These are phyloP conservation scores for Thysanoteuthis rhombus DNA, from an alignment of 2,888 invertebrate genomes.

Conservation along the genomic window DNA sequence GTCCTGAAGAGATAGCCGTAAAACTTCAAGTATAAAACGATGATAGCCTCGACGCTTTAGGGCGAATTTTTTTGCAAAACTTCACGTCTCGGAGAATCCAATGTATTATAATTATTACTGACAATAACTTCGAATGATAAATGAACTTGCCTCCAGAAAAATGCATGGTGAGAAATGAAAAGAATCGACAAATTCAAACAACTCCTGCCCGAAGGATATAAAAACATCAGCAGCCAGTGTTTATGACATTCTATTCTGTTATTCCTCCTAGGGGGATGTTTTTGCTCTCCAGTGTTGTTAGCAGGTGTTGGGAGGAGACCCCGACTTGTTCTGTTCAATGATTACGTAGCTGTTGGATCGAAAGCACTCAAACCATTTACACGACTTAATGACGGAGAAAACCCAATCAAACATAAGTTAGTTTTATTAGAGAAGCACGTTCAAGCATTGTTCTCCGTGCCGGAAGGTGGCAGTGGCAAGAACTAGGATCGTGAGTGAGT, in stretches of 20 bases:
- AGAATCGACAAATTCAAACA: not conserved
- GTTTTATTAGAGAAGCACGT: not conserved
- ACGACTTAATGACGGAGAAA: not conserved
- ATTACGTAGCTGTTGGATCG: not conserved
- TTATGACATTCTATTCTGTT: not conserved
- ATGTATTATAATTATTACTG: not conserved
- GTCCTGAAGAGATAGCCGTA: too few relatives aligned
- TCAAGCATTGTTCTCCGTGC: not conserved
- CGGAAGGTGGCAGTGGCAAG: not conserved
- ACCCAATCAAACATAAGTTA: not conserved
- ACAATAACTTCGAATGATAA: not conserved
- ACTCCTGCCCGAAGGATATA: not conserved
- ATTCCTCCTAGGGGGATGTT: not conserved
- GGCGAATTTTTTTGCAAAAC: not conserved
- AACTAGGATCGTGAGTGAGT: not conserved
- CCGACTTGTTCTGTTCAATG: not conserved
- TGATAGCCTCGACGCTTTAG: not conserved
- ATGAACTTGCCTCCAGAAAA: not conserved
- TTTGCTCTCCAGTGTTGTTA: not conserved
- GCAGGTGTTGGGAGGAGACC: not conserved
- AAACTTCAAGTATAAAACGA: not conserved
- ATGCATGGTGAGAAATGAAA: not conserved
- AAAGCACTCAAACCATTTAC: not conserved
- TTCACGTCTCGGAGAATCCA: not conserved
- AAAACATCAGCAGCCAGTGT: not conserved